Percentiles rank a stretch among this genome's conserved stretches.
Conservation (phyloP, 2,888 invertebrate genomes). For the Omphaloscelis lunosa region DNA sequence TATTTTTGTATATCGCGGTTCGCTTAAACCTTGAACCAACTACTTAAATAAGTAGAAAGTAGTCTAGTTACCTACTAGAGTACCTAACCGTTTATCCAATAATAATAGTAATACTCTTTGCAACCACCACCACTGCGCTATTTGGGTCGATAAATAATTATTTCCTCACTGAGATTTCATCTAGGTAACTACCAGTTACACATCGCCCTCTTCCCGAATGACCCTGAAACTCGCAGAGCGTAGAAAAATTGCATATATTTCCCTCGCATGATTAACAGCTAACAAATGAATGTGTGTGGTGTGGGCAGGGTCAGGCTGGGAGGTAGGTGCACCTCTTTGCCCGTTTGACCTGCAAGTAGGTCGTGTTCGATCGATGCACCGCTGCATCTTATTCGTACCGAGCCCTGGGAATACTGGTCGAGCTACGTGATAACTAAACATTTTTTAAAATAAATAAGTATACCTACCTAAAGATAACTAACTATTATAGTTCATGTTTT, state of each 20-base stretch:
- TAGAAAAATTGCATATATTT: constrained; percentile 21
- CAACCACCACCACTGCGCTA: not conserved
- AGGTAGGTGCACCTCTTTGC: constrained; percentile 57
- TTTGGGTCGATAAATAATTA: not conserved
- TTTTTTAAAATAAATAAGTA: not conserved
- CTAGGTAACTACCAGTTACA: not conserved
- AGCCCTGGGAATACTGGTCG: constrained; percentile 33
- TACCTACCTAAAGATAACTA: not conserved
- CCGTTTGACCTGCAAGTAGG: constrained; percentile 86
- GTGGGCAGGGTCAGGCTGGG: constrained; percentile 41
- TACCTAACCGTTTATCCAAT: not conserved
- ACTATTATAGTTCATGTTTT: too few species aligned
- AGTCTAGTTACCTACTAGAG: not conserved
- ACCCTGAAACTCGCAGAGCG: constrained; percentile 28
- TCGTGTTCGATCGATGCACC: constrained; percentile 83
- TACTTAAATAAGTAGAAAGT: not conserved
- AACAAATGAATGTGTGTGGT: constrained; percentile 38
- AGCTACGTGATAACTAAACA: constrained; percentile 7
- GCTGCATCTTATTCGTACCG: constrained; percentile 75
- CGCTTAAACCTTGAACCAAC: not conserved
- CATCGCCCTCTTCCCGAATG: not conserved
- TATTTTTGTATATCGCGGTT: not conserved
- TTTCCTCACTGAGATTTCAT: not conserved
- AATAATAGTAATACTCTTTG: not conserved
- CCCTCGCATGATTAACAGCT: constrained; percentile 26